A percentile compares a stretch with the other conserved stretches of the same genome.
Evolutionary conservation across 1,140 invertebrate genomes (phyloP).

Genomic region (Brachystomella parvula): DNA sequence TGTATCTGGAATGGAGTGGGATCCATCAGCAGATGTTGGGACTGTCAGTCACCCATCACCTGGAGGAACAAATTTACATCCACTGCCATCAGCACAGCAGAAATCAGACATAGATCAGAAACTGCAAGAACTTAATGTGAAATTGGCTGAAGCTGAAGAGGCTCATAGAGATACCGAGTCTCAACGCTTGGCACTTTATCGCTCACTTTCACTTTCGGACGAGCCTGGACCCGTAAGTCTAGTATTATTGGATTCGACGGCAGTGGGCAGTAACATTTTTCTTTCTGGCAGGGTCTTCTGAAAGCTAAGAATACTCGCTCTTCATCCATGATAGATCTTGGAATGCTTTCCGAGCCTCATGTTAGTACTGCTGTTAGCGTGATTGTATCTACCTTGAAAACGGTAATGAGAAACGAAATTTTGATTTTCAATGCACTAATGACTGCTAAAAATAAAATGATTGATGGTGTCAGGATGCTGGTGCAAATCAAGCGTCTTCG

Average conservation of each 20-base stretch:
- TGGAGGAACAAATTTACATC: too few species aligned
- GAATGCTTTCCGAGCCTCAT: too few species aligned
- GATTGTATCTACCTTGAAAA: too few species aligned
- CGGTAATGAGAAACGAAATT: too few species aligned
- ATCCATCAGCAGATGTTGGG: constrained; percentile 28
- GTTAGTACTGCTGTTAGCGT: too few species aligned
- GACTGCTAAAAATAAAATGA: background rate
- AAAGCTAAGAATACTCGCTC: too few species aligned
- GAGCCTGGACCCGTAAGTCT: background rate
- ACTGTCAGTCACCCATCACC: background rate
- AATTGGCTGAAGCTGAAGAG: background rate
- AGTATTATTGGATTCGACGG: too few species aligned
- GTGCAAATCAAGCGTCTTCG: background rate
- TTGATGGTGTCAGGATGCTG: background rate
- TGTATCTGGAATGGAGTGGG: constrained; percentile 24
- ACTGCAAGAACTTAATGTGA: background rate
- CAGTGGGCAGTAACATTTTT: too few species aligned
- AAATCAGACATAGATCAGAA: background rate
- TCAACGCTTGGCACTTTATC: background rate
- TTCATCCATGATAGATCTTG: too few species aligned
- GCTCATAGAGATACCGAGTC: background rate
- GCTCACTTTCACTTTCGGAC: background rate
- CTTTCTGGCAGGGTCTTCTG: too few species aligned
- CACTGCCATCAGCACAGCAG: background rate
- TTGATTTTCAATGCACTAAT: too few species aligned